These are phyloP conservation scores for Zapus hudsonius DNA, from an alignment of 2,113 vertebrate species.

Conservation along the genomic window DNA sequence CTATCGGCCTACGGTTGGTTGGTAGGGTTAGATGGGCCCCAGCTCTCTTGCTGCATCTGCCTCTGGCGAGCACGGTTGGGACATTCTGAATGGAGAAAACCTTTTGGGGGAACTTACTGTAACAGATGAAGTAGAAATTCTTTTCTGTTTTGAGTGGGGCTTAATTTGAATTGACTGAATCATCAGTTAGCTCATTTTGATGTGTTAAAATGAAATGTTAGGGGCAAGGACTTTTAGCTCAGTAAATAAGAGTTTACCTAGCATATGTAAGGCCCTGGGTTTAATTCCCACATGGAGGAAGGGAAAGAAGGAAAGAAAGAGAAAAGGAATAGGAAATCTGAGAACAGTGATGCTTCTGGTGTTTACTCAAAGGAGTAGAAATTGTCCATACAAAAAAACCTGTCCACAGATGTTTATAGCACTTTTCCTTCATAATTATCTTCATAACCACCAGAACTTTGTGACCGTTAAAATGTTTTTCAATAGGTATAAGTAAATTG, in stretches of 20 bases:
- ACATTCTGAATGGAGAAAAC: not conserved
- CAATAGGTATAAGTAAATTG: not conserved
- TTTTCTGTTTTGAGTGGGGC: not conserved
- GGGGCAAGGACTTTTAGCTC: not conserved
- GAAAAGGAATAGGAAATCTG: not conserved
- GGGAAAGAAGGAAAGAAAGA: too few relatives aligned
- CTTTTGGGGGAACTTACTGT: not conserved
- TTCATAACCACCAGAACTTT: not conserved
- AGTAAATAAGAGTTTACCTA: not conserved
- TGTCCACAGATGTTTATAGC: not conserved
- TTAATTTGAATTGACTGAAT: not conserved
- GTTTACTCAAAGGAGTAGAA: not conserved
- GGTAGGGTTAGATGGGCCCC: too few relatives aligned
- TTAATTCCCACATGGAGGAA: not conserved
- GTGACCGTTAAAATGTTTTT: not conserved
- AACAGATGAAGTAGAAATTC: not conserved
- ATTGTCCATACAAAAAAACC: not conserved
- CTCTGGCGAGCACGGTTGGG: too few relatives aligned
- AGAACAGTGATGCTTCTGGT: not conserved
- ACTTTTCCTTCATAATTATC: too few relatives aligned
- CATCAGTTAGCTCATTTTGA: not conserved
- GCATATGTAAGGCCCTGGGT: not conserved
- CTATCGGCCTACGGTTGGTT: too few relatives aligned
- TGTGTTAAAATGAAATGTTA: not conserved
- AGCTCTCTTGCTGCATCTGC: too few relatives aligned